These are phyloP conservation scores for Autographa pulchrina DNA, from an alignment of 2,888 invertebrate species.

Conservation along the genomic window DNA sequence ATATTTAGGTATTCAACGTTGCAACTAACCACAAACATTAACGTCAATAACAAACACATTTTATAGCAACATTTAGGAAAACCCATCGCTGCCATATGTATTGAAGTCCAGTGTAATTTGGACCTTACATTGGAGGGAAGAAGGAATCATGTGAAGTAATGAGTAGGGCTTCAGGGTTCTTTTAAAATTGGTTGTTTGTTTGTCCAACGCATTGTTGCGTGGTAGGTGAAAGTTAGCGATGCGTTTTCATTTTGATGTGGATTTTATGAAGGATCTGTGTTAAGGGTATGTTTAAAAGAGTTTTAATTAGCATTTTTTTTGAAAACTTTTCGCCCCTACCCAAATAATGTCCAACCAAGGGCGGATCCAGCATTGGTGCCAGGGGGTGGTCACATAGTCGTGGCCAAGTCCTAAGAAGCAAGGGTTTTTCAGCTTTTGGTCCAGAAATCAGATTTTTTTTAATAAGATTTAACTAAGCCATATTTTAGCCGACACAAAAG, in stretches of 20 bases:
- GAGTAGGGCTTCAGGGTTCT: slow-evolving; percentile 22
- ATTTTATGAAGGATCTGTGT: slow-evolving; percentile 37
- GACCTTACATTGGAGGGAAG: slow-evolving; percentile 23
- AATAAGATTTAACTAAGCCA: no score
- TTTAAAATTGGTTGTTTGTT: slow-evolving; percentile 44
- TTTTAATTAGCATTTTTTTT: neutral
- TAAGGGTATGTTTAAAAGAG: slow-evolving; percentile 14
- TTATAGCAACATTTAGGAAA: slow-evolving; percentile 60
- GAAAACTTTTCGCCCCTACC: no score
- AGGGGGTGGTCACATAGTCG: no score
- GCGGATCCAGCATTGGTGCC: no score
- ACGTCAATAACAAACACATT: slow-evolving; percentile 59
- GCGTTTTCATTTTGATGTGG: slow-evolving; percentile 55
- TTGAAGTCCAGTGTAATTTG: slow-evolving; percentile 31
- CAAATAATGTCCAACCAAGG: no score
- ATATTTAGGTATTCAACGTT: slow-evolving; percentile 49
- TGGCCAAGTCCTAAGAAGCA: no score
- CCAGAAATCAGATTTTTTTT: no score
- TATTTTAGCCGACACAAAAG: no score
- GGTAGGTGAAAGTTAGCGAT: slow-evolving; percentile 60
- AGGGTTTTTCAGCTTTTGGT: no score
- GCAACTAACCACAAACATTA: slow-evolving; percentile 47
- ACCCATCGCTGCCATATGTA: slow-evolving; percentile 53
- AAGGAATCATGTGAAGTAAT: slow-evolving; percentile 1
- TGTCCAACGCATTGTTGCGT: slow-evolving; percentile 56